Conservation (phyloP, 1,140 invertebrate species). For the Macrobrachium rosenbergii region DNA sequence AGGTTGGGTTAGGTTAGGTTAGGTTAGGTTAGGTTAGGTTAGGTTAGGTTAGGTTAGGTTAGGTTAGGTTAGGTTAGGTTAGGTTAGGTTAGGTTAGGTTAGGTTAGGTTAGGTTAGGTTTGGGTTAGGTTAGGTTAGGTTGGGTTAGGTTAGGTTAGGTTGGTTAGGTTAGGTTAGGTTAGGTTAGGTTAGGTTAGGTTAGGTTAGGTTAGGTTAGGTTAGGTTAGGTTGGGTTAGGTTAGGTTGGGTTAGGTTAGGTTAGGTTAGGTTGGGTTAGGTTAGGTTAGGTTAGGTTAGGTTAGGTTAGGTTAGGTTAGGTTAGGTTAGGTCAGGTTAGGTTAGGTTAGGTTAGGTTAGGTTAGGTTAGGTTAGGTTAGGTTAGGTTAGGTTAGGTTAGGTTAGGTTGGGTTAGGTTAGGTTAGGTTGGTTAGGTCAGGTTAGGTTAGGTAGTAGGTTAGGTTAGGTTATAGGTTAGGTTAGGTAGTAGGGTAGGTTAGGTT, state of each 20-base stretch:
- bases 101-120: constrained; percentile 3
- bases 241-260: neutral
- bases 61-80: constrained; percentile 2
- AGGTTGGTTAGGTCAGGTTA: too few relatives aligned
- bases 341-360: neutral
- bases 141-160: constrained; percentile 1
- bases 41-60: constrained; percentile 3
- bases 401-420: too few relatives aligned
- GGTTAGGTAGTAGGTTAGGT: too few relatives aligned
- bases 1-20: constrained; percentile 1
- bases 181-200: neutral
- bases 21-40: constrained; percentile 3
- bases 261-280: neutral
- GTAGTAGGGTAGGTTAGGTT: neutral
- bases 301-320: neutral
- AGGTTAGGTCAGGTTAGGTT: neutral
- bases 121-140: constrained; percentile 1
- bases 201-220: constrained; percentile 3
- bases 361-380: neutral
- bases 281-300: neutral
- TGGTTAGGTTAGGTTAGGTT: neutral
- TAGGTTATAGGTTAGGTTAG: too few relatives aligned
- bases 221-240: neutral
- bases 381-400: neutral
- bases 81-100: constrained; percentile 3